These are phyloP conservation scores for Crax fasciolata DNA, from an alignment of 2,797 vertebrate species.

Conservation along the genomic window DNA sequence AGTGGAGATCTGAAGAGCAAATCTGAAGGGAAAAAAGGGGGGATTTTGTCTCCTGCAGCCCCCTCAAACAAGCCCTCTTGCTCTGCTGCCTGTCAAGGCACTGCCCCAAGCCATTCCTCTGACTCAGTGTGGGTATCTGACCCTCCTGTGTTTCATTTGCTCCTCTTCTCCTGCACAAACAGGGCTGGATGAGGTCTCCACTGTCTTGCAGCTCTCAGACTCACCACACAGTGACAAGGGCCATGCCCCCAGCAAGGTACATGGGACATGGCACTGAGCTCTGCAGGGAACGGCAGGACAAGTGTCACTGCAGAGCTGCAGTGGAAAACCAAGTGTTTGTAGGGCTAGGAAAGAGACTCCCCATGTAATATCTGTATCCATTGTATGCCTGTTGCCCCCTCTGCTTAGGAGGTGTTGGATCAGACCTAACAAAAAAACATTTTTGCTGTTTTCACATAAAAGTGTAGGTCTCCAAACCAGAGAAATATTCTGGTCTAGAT, in stretches of 20 bases:
- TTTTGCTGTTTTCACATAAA: not conserved
- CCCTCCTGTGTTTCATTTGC: not conserved
- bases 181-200: not conserved
- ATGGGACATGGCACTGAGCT: slow-evolving; percentile 1
- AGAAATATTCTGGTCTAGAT: not conserved
- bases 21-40: not conserved
- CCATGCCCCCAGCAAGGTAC: not conserved
- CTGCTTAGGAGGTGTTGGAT: not conserved
- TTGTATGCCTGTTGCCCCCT: not conserved
- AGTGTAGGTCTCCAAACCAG: not conserved
- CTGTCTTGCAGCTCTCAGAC: not conserved
- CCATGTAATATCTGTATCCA: not conserved
- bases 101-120: not conserved
- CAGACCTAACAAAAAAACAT: not conserved
- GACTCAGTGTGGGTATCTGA: not conserved
- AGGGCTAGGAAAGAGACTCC: not conserved
- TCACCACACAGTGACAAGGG: slow-evolving; percentile 47
- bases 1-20: not conserved
- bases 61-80: not conserved
- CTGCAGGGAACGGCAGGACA: slow-evolving; percentile 9
- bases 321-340: not conserved
- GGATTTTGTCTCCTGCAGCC: not conserved
- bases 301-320: slow-evolving; percentile 40
- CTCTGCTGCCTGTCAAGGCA: not conserved
- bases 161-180: slow-evolving; percentile 12